A percentile compares a stretch with the other conserved stretches of the same genome.
Conservation (phyloP, 2,797 vertebrate species). For the Premnoplex brunnescens region DNA sequence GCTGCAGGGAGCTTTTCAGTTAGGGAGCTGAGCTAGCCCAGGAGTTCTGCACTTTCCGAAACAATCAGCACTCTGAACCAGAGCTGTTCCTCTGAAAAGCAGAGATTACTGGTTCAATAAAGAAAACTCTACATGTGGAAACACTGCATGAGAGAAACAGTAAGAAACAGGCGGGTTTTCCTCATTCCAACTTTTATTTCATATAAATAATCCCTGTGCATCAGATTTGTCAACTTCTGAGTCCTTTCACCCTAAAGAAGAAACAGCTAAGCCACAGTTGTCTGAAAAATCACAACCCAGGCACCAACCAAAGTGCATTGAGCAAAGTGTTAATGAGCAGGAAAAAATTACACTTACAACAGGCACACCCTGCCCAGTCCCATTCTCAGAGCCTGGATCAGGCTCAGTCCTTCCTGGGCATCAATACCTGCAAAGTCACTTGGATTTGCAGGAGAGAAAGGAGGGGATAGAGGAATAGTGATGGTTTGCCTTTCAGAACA, state of each 20-base stretch:
- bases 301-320: constrained; percentile 26
- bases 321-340: constrained; percentile 31
- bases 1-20: not conserved
- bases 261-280: not conserved
- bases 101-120: not conserved
- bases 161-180: not conserved
- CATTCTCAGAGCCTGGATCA: not conserved
- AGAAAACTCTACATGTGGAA: not conserved
- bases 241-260: not conserved
- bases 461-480: not conserved
- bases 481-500: not conserved
- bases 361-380: not conserved
- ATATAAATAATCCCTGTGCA: constrained; percentile 48
- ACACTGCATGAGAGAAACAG: not conserved
- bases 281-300: constrained; percentile 17
- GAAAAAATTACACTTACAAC: not conserved
- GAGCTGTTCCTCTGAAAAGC: not conserved
- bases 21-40: not conserved
- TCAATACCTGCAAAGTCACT: not conserved
- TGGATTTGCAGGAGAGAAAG: not conserved
- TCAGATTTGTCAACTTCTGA: not conserved
- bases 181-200: constrained; percentile 55
- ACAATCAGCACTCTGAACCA: not conserved
- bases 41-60: not conserved
- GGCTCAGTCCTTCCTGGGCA: not conserved